A percentile compares a stretch with the other conserved stretches of the same genome.
phyloP scores from a whole-genome alignment of 2,797 vertebrate genomes.

The Enteromius argenteus region DNA sequence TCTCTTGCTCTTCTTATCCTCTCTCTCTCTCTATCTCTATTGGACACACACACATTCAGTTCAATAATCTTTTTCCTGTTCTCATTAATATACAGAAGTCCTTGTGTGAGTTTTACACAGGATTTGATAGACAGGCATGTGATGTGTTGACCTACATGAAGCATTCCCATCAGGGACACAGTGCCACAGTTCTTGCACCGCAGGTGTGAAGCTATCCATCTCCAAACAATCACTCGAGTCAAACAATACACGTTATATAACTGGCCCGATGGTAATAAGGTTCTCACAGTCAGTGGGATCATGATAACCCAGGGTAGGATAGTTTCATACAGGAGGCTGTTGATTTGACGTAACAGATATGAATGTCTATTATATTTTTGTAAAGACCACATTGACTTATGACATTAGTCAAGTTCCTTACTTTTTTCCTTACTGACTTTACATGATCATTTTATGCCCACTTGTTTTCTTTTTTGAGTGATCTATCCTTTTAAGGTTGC shows the following conservation, averaged over 20 bases:
- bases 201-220: slow-evolving; percentile 43
- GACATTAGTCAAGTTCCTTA: not conserved
- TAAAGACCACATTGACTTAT: not conserved
- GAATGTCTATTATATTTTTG: not conserved
- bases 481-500: not conserved
- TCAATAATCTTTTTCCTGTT: not conserved
- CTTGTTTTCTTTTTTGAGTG: not conserved
- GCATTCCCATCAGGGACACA: slow-evolving; percentile 48
- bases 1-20: not conserved
- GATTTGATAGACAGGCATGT: slow-evolving; percentile 16
- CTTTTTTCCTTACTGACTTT: too few relatives aligned
- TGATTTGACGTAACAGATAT: slow-evolving; percentile 1
- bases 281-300: slow-evolving; percentile 15
- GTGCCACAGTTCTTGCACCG: slow-evolving; percentile 47
- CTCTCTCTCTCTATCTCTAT: not conserved
- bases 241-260: slow-evolving; percentile 37
- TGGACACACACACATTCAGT: not conserved
- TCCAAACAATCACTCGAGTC: slow-evolving; percentile 35
- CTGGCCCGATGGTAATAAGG: not conserved
- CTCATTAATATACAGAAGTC: not conserved
- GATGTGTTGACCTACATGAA: slow-evolving; percentile 40
- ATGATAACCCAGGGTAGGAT: not conserved
- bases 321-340: slow-evolving; percentile 10
- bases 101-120: not conserved
- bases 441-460: not conserved